These are phyloP conservation scores for Oreochromis niloticus DNA, from an alignment of 2,113 vertebrate species.

Conservation along the genomic window DNA sequence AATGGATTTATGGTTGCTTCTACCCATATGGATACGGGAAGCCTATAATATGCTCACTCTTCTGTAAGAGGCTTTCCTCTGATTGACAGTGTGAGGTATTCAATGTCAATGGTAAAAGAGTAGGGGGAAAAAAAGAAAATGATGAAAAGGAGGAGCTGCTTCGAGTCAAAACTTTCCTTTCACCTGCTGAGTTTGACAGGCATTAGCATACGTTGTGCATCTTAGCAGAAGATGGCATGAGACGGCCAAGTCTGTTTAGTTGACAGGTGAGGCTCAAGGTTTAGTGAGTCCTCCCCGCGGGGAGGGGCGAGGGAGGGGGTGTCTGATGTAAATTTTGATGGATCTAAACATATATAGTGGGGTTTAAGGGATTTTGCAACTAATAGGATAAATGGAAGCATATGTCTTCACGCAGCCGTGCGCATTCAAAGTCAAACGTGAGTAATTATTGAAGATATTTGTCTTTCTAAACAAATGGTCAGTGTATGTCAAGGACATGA, in stretches of 20 bases:
- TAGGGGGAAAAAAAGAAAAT: not conserved
- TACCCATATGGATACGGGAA: not conserved
- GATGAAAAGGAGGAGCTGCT: not conserved
- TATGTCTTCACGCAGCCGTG: not conserved
- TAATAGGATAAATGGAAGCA: not conserved
- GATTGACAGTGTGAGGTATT: not conserved
- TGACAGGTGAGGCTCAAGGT: conserved; percentile 38
- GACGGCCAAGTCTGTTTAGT: conserved; percentile 22
- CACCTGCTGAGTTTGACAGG: conserved; percentile 11
- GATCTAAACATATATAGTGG: not conserved
- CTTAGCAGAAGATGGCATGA: not conserved
- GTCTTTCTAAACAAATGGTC: conserved; percentile 10
- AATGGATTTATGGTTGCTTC: not conserved
- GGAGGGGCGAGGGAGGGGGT: not conserved
- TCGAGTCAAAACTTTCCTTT: conserved; percentile 15
- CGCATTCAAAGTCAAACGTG: not conserved
- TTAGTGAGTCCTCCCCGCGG: not conserved
- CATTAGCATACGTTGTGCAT: conserved; percentile 44
- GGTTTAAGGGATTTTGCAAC: not conserved
- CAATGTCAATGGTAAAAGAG: not conserved
- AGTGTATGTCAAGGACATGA: conserved; percentile 45
- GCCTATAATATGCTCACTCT: not conserved
- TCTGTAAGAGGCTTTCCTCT: not conserved
- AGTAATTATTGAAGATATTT: not conserved
- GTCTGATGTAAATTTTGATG: not conserved